These are phyloP conservation scores for Oceanodroma leucorhoa DNA, from an alignment of 2,797 vertebrate genomes.

Conservation along the genomic window DNA sequence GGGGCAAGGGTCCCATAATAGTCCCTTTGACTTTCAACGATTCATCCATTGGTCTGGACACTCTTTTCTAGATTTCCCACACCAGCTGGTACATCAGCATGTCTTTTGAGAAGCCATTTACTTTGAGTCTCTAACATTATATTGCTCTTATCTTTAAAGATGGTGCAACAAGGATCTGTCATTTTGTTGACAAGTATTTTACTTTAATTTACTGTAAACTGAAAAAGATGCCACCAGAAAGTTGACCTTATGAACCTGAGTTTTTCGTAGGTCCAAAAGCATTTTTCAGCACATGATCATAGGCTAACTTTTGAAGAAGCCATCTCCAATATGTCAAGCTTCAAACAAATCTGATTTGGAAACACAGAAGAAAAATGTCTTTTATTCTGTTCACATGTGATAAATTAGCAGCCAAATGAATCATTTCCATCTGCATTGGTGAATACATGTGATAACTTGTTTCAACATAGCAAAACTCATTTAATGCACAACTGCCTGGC, in stretches of 20 bases:
- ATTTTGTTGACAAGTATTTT: background rate
- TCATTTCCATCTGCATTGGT: background rate
- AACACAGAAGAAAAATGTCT: background rate
- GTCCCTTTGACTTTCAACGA: background rate
- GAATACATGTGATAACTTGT: background rate
- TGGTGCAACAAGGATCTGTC: background rate
- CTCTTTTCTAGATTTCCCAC: background rate
- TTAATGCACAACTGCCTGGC: background rate
- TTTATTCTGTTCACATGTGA: background rate
- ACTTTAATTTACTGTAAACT: background rate
- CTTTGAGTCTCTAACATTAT: background rate
- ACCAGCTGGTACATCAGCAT: background rate
- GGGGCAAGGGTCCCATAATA: background rate
- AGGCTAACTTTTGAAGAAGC: background rate
- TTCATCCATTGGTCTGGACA: background rate
- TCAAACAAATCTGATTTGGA: background rate
- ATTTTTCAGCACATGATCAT: background rate
- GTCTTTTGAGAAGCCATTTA: background rate
- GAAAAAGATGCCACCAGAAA: background rate
- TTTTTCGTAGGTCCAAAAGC: background rate
- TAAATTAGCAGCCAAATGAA: background rate
- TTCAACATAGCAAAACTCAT: background rate
- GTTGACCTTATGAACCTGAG: background rate
- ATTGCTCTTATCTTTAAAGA: background rate
- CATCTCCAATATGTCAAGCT: background rate